A percentile compares a stretch with the other conserved stretches of the same genome.
These are phyloP conservation scores for Coracopsis vasa DNA, from an alignment of 2,113 vertebrate genomes.

Conservation along the genomic window DNA sequence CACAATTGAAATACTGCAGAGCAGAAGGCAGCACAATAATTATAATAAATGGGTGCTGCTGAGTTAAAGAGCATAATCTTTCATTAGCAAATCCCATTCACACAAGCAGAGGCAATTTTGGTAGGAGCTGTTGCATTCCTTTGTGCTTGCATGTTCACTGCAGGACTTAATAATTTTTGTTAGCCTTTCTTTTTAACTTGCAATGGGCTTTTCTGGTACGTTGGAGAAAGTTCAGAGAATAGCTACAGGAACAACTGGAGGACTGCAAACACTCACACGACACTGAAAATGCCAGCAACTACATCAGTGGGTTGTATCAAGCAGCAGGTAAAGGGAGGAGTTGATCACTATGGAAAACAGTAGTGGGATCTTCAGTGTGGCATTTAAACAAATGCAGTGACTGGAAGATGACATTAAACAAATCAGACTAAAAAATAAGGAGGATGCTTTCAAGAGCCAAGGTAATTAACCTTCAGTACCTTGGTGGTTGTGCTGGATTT, in stretches of 20 bases:
- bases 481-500: not conserved
- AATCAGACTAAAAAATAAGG: slow-evolving; percentile 27
- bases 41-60: slow-evolving; percentile 10
- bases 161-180: not conserved
- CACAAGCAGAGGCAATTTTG: not conserved
- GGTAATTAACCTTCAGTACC: slow-evolving; percentile 36
- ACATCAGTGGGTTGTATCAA: not conserved
- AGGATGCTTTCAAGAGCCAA: slow-evolving; percentile 1
- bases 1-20: slow-evolving; percentile 40
- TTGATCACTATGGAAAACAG: not conserved
- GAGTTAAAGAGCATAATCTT: not conserved
- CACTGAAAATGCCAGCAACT: not conserved
- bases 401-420: not conserved
- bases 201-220: not conserved
- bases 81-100: slow-evolving; percentile 24
- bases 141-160: not conserved
- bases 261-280: not conserved
- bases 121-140: not conserved
- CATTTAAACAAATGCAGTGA: not conserved
- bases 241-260: not conserved
- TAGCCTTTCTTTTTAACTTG: not conserved
- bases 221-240: not conserved
- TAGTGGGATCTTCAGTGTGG: not conserved
- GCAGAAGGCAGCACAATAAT: slow-evolving; percentile 9
- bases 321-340: not conserved